phyloP scores from a whole-genome alignment of 2,797 vertebrate genomes.

The Spondyliosoma cantharus region DNA sequence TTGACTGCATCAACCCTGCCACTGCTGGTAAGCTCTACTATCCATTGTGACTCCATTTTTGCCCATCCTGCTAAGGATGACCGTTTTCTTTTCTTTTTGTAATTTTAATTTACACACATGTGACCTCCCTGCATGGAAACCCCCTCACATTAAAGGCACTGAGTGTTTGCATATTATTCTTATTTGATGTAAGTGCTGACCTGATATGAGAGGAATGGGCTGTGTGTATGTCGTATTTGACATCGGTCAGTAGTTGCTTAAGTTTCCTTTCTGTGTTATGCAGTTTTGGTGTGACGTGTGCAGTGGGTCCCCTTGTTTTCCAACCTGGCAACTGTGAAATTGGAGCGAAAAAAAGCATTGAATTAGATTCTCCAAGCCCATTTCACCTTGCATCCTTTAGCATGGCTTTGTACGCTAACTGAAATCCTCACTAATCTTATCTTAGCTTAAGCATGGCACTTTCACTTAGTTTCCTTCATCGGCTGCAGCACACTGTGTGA shows the following conservation, averaged over 20 bases:
- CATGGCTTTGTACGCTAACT: slow-evolving; percentile 77
- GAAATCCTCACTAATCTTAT: slow-evolving; percentile 65
- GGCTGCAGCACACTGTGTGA: slow-evolving; percentile 63
- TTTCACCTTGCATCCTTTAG: slow-evolving; percentile 72
- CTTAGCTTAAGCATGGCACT: slow-evolving; percentile 75
- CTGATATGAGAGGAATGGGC: slow-evolving; percentile 59
- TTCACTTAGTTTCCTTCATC: slow-evolving; percentile 64
- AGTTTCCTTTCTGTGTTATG: slow-evolving; percentile 69
- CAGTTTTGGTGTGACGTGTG: slow-evolving; percentile 68
- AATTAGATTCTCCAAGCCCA: slow-evolving; percentile 57
- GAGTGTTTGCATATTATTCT: slow-evolving; percentile 74
- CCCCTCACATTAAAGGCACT: slow-evolving; percentile 77
- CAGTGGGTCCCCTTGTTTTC: slow-evolving; percentile 43
- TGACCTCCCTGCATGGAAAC: slow-evolving; percentile 85
- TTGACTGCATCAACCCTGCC: slow-evolving; percentile 90
- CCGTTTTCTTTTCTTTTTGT: slow-evolving; percentile 64
- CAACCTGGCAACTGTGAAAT: slow-evolving; percentile 64
- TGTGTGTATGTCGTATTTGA: slow-evolving; percentile 58
- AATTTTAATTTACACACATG: slow-evolving; percentile 58
- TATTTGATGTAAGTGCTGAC: slow-evolving; percentile 63
- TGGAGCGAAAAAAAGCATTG: slow-evolving; percentile 51
- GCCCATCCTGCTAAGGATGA: slow-evolving; percentile 79
- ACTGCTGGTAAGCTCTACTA: slow-evolving; percentile 91
- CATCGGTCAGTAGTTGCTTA: slow-evolving; percentile 63
- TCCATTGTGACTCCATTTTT: slow-evolving; percentile 87